Evolutionary conservation across 1,140 invertebrate species (phyloP).

Genomic region (Apis mellifera): Amel_HAv3.1 CM009937.2:671001-671500

Average conservation of each 20-base stretch:
- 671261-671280: neutral
- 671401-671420: neutral
- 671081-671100: neutral
- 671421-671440: neutral
- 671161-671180: neutral
- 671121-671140: conserved; percentile 24
- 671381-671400: neutral
- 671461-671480: neutral
- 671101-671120: conserved; percentile 19
- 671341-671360: neutral
- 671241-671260: neutral
- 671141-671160: neutral
- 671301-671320: neutral
- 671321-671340: neutral
- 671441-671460: neutral
- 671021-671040: neutral
- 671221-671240: neutral
- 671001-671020: too few species aligned
- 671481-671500: neutral
- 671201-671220: neutral
- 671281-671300: neutral
- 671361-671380: neutral
- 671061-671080: neutral
- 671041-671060: neutral
- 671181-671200: too few species aligned